Percentiles rank a stretch among this genome's conserved stretches.
Evolutionary conservation across 2,113 vertebrate species (phyloP).

Genomic region (Felis catus): F.catus_Fca126_mat1.0 CM031416.1:89381001-89381500

Average conservation of each 20-base stretch:
- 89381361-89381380: neutral
- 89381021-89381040: too few relatives aligned
- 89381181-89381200: neutral
- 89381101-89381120: neutral
- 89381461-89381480: neutral
- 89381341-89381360: neutral
- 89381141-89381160: neutral
- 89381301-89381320: neutral
- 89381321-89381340: neutral
- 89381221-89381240: neutral
- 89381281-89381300: neutral
- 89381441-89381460: neutral
- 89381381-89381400: neutral
- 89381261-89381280: neutral
- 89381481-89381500: neutral
- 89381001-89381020: too few relatives aligned
- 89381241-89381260: neutral
- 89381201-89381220: neutral
- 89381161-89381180: neutral
- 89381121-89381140: neutral
- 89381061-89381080: neutral
- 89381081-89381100: neutral
- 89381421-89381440: slow-evolving; percentile 1
- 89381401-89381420: neutral
- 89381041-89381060: neutral